phyloP scores from a whole-genome alignment of 2,797 vertebrate genomes.

The Oreochromis mossambicus region DNA sequence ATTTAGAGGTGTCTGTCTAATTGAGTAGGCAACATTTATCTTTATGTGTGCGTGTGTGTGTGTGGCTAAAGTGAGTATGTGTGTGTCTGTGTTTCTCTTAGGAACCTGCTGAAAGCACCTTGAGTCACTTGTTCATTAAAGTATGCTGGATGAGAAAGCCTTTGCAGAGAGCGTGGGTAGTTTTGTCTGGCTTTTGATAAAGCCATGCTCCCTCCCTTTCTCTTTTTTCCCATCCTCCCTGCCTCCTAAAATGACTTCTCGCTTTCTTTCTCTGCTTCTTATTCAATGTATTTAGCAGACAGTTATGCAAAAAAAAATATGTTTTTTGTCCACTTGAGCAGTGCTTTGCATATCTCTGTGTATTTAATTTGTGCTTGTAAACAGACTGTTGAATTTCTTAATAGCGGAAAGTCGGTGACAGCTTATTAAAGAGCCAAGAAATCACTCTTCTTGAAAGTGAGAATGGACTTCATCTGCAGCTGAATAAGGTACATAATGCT shows the following conservation, averaged over 20 bases:
- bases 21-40: constrained; percentile 55
- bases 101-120: constrained; percentile 50
- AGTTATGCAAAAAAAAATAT: background rate
- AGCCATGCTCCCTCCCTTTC: constrained; percentile 22
- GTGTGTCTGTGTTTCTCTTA: constrained; percentile 13
- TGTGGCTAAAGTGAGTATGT: background rate
- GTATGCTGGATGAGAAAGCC: constrained; percentile 36
- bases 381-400: constrained; percentile 3
- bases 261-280: background rate
- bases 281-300: background rate
- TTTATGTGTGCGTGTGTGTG: constrained; percentile 1
- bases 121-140: constrained; percentile 68
- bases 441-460: background rate
- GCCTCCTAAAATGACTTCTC: background rate
- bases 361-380: constrained; percentile 29
- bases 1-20: constrained; percentile 54
- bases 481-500: constrained; percentile 3
- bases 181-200: constrained; percentile 58
- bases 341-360: background rate
- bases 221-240: background rate
- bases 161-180: constrained; percentile 43
- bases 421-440: constrained; percentile 17
- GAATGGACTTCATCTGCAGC: constrained; percentile 5
- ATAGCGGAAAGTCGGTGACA: background rate
- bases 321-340: constrained; percentile 9